A percentile compares a stretch with the other conserved stretches of the same genome.
phyloP scores from a whole-genome alignment of 2,113 vertebrate species.

The Thamnaconus septentrionalis region DNA sequence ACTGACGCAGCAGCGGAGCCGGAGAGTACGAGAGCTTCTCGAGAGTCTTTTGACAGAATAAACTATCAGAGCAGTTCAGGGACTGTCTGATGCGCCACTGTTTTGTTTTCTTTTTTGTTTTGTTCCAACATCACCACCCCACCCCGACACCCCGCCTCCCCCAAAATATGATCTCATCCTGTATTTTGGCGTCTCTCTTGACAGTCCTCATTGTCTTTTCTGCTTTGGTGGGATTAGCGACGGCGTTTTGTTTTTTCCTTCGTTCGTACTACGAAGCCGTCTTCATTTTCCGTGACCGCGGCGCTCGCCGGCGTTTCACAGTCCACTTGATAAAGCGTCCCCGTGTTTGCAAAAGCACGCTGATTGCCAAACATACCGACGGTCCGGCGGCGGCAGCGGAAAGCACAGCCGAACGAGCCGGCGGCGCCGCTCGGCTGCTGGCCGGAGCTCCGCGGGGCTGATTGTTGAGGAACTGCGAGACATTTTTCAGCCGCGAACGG shows the following conservation, averaged over 20 bases:
- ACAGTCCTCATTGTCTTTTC: slow-evolving; percentile 24
- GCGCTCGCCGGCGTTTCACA: slow-evolving; percentile 1
- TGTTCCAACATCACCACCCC: too few species aligned
- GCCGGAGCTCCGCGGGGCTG: slow-evolving; percentile 33
- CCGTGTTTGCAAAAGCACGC: slow-evolving; percentile 49
- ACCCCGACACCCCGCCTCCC: not conserved
- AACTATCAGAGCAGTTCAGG: slow-evolving; percentile 9
- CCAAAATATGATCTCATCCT: slow-evolving; percentile 9
- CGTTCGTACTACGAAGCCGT: slow-evolving; percentile 15
- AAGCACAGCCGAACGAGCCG: slow-evolving; percentile 36
- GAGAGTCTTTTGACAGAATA: too few species aligned
- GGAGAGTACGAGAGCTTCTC: too few species aligned
- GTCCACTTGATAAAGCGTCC: slow-evolving; percentile 40
- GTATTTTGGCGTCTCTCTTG: slow-evolving; percentile 12
- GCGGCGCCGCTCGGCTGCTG: slow-evolving; percentile 13
- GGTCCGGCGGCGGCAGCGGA: slow-evolving; percentile 37
- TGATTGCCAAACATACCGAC: slow-evolving; percentile 49
- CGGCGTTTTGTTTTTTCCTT: too few species aligned
- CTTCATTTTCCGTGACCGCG: slow-evolving; percentile 22
- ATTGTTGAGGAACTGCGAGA: slow-evolving; percentile 43
- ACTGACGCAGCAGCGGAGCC: too few species aligned
- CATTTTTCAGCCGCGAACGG: slow-evolving; percentile 50
- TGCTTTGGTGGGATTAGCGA: slow-evolving; percentile 21
- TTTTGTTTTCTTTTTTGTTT: not conserved
- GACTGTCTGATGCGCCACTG: slow-evolving; percentile 1